Conservation (phyloP, 2,113 vertebrate genomes). For the Progne subis region DNA sequence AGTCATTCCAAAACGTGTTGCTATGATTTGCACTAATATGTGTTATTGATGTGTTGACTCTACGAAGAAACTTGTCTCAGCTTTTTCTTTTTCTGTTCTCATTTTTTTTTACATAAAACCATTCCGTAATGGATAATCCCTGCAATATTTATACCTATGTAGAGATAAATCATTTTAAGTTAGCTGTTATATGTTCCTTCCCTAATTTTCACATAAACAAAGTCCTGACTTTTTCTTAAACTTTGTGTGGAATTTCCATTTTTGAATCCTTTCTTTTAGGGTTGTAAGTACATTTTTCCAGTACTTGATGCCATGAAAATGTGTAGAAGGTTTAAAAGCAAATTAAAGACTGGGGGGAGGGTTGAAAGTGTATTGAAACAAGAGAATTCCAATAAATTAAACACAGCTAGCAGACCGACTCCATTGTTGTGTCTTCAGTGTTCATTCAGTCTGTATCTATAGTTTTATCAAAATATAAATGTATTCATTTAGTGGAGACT, state of each 20-base stretch:
- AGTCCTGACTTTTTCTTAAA: slow-evolving; percentile 28
- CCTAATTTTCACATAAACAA: background rate
- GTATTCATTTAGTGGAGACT: slow-evolving; percentile 79
- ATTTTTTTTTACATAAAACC: background rate
- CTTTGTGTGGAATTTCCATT: slow-evolving; percentile 19
- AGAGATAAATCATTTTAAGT: background rate
- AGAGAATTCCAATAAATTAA: slow-evolving; percentile 56
- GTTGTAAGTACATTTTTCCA: slow-evolving; percentile 4
- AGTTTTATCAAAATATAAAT: slow-evolving; percentile 73
- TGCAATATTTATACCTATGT: background rate
- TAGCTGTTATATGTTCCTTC: background rate
- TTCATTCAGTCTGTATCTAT: slow-evolving; percentile 76
- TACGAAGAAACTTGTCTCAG: background rate
- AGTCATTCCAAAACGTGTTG: slow-evolving; percentile 40
- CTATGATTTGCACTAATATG: slow-evolving; percentile 38
- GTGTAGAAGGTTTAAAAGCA: slow-evolving; percentile 38
- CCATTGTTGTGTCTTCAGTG: slow-evolving; percentile 75
- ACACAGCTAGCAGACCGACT: slow-evolving; percentile 67
- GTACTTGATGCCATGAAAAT: slow-evolving; percentile 25
- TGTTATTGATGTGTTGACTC: slow-evolving; percentile 29
- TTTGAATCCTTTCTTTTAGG: slow-evolving; percentile 34
- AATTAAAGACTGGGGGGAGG: slow-evolving; percentile 22
- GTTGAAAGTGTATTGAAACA: slow-evolving; percentile 54
- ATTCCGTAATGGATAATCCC: background rate
- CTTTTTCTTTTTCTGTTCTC: background rate